phyloP scores from a whole-genome alignment of 2,797 vertebrate genomes.

The Tenualosa thibaudeaui region DNA sequence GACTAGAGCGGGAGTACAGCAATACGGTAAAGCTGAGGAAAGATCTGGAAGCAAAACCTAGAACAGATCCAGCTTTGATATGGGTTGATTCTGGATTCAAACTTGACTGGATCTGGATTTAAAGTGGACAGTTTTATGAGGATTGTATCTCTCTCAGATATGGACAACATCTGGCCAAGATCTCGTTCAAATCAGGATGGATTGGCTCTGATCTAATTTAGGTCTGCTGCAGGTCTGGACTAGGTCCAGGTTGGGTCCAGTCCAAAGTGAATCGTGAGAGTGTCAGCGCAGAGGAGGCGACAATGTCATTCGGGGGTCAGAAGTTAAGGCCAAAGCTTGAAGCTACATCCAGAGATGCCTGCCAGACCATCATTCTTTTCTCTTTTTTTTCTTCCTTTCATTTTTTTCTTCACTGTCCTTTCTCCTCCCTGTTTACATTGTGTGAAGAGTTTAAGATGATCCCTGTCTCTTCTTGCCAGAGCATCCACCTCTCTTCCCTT shows the following conservation, averaged over 20 bases:
- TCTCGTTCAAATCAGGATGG: too few relatives aligned
- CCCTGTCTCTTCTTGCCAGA: not conserved
- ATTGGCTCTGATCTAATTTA: too few relatives aligned
- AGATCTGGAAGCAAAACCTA: not conserved
- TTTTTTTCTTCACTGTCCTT: not conserved
- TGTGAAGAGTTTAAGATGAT: not conserved
- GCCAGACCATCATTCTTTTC: not conserved
- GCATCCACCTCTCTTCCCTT: not conserved
- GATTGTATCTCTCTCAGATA: too few relatives aligned
- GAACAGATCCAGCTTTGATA: not conserved
- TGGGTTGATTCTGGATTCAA: not conserved
- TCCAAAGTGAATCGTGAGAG: slow-evolving; percentile 45
- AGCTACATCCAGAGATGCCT: not conserved
- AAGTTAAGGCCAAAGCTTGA: slow-evolving; percentile 11
- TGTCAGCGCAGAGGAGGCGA: not conserved
- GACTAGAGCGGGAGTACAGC: not conserved
- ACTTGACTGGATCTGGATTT: not conserved
- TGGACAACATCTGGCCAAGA: too few relatives aligned
- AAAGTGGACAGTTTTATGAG: not conserved
- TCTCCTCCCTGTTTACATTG: not conserved
- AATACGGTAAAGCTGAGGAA: not conserved
- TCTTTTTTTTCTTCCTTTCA: not conserved
- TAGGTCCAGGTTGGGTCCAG: not conserved
- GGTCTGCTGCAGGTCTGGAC: not conserved
- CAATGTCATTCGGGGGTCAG: slow-evolving; percentile 7